Evolutionary conservation across 2,888 invertebrate genomes (phyloP), one percentile per base, ranked within the genome.

Genomic region (Pyrgus malvae): DNA sequence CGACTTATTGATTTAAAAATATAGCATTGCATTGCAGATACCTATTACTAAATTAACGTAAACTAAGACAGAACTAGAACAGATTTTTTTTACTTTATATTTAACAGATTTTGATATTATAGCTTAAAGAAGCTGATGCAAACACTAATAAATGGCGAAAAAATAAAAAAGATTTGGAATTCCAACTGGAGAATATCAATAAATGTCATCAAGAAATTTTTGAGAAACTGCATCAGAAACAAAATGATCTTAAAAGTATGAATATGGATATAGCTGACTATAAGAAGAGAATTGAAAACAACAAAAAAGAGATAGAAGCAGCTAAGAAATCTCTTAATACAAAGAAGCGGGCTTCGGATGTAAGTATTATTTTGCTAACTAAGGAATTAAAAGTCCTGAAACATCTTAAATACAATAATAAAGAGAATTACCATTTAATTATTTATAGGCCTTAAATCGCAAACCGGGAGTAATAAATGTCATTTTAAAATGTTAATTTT

Each of bases 131-230:
- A 59, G 65, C 78, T 27, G 87, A 88, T 55, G 41, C 50, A 12
- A 83, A 76, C 59, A 62, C 65, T 23, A 60, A 55, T 3, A 86
- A 83, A 67, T 89, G 87, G 87, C 78, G 81, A 0, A 80, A 77
- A 61, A 80, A 74, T 49, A 80, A 76, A 48, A 82, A 79, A 62
- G 84, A 87, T 25, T 53, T 87, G 21, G 85, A 87, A 59, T 64
- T 67, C 6, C 70, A 87, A 72, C 23, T 80, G 37, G 58, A 54
- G n/a, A 73, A 62, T 29, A 48, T 86, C 7, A 62, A 67, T 5
- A 81, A 80, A 59, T 72, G 69, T 49, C 67, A 69, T 3, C 60
- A 71, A 53, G 83, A 85, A 31, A 77, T 83, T 1, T 67, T 19
- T 3, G 76, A 80, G 4, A 84, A 79, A 59, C 69, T 67, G 1